Base-by-base conservation (phyloP, 2,888 invertebrate species). In the Tolmerus cingulatus region DNA sequence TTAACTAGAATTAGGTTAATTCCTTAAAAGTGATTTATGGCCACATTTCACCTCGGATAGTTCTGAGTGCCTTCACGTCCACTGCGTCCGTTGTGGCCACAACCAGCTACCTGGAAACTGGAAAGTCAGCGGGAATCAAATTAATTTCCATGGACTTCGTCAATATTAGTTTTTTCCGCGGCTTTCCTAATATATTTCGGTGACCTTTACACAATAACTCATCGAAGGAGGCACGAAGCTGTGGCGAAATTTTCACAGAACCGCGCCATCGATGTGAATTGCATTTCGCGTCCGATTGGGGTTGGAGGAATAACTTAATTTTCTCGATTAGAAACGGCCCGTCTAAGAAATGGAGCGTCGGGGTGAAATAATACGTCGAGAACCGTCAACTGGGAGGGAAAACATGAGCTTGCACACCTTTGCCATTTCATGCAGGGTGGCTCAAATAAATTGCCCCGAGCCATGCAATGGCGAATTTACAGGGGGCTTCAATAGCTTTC, bases 331-430 rank as follows among this genome's bases (percentile, higher is more conserved):
- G 86, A 87, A 87, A 57, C 79, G 37, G 37, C 66, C 66, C 27
- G 66, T 37, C 30, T 16, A 76, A 81, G 81, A 46, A 82, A 30
- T 74, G 34, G 57, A 74, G 74, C 66, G 14, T 37, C 57, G 14
- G 23, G 82, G 43, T 23, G 37, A 51, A 55, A 74, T 85, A 85
- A 85, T 85, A 85, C 85, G 46, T 74, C 74, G 9, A 27, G 85
- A 43, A 27, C 85, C 85, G 85, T 85, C 85, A 85, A 43, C 43
- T 30, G 88, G 88, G 89, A 88, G 88, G 87, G 87, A 88, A 88
- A 89, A 89, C 89, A 89, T 89, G 88, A 89, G 89, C 89, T 89
- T 89, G 89, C 89, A 89, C 89, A 89, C 89, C 89, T 89, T 88
- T 87, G 88, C 87, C 84, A 86, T 89, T 89, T 89, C 86, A 88